These are phyloP conservation scores for Sebastes glaucus DNA, from an alignment of 2,797 vertebrate genomes.

Conservation along the genomic window DNA sequence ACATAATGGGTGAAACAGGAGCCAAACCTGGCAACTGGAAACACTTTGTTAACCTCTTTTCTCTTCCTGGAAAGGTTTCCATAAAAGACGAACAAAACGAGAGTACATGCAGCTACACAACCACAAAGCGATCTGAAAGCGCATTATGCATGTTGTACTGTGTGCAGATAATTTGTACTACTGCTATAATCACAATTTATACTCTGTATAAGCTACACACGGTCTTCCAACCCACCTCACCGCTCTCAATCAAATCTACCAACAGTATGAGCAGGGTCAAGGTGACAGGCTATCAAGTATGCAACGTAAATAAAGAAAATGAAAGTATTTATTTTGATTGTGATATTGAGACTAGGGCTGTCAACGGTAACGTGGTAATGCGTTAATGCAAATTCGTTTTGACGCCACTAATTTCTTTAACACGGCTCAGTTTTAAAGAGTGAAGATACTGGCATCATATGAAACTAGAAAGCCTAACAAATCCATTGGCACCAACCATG, in stretches of 20 bases:
- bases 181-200: not conserved
- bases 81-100: conserved; percentile 6
- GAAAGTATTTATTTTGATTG: not conserved
- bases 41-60: conserved; percentile 13
- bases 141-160: not conserved
- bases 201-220: not conserved
- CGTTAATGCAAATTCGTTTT: no score
- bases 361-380: no score
- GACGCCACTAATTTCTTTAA: no score
- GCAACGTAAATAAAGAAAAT: not conserved
- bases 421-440: no score
- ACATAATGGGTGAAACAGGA: conserved; percentile 20
- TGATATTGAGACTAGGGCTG: not conserved
- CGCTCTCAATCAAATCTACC: not conserved
- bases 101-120: not conserved
- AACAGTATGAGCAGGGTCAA: not conserved
- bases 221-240: not conserved
- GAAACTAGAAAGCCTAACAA: no score
- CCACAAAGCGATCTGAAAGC: not conserved
- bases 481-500: no score
- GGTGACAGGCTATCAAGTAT: not conserved
- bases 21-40: conserved; percentile 17
- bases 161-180: not conserved
- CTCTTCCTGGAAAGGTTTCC: not conserved
- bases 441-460: no score